Conservation (phyloP, 2,797 vertebrate species). For the Coregonus sp. region DNA sequence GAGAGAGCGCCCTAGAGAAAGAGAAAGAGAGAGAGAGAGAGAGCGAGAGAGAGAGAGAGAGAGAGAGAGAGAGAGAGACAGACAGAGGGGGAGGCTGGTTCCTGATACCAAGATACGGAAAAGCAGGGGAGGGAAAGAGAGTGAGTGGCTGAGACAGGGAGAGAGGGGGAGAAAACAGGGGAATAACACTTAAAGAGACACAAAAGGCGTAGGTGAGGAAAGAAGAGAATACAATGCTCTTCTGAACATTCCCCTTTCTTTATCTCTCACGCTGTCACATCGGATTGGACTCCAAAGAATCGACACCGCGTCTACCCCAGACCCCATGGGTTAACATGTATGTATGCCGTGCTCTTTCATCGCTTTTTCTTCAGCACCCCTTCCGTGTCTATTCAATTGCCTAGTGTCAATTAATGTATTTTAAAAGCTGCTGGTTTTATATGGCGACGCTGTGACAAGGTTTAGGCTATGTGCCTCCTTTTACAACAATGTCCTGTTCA, state of each 20-base stretch:
- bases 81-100: constrained; percentile 66
- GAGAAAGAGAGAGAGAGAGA: constrained; percentile 36
- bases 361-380: constrained; percentile 31
- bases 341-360: constrained; percentile 66
- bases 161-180: constrained; percentile 74
- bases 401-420: background rate
- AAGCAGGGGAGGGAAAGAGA: constrained; percentile 76
- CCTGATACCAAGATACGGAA: constrained; percentile 80
- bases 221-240: constrained; percentile 61
- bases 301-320: constrained; percentile 74
- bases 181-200: constrained; percentile 71
- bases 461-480: constrained; percentile 3
- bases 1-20: constrained; percentile 28
- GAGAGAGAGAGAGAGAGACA: constrained; percentile 39
- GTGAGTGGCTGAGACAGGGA: constrained; percentile 68
- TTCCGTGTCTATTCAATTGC: constrained; percentile 20
- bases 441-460: background rate
- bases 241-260: constrained; percentile 61
- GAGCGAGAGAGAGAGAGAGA: constrained; percentile 30
- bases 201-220: constrained; percentile 63
- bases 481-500: constrained; percentile 33
- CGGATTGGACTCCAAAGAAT: constrained; percentile 70
- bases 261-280: constrained; percentile 69
- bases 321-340: constrained; percentile 90
- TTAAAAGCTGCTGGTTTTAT: background rate